A percentile compares a stretch with the other conserved stretches of the same genome.
Conservation (phyloP, 2,113 vertebrate species). For the Todiramphus chloris region DNA sequence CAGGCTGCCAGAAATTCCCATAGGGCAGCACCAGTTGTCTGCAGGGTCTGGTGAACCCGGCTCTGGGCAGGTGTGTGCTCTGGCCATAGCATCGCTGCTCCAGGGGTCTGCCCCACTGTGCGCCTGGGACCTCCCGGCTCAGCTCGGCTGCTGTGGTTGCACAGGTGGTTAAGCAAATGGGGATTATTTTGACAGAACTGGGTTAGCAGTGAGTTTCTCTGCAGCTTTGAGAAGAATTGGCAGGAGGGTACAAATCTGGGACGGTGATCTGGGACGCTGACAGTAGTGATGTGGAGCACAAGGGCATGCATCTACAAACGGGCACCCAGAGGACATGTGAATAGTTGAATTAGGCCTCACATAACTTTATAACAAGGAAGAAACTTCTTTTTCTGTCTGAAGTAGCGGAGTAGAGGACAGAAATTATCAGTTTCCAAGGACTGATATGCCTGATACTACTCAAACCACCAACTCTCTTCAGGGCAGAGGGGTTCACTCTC, state of each 20-base stretch:
- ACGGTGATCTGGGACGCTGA: not conserved
- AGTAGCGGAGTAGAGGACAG: not conserved
- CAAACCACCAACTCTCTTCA: not conserved
- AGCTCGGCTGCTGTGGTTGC: accelerated
- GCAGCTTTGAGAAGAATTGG: not conserved
- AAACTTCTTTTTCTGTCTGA: not conserved
- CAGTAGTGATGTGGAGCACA: not conserved
- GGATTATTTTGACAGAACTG: accelerated
- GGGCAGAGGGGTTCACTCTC: not conserved
- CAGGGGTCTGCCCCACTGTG: accelerated
- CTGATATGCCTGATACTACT: not conserved
- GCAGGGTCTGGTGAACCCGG: not conserved
- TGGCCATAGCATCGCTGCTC: accelerated
- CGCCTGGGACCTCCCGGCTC: accelerated
- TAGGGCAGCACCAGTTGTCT: not conserved
- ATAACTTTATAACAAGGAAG: not conserved
- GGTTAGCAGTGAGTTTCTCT: not conserved
- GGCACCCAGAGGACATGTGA: not conserved
- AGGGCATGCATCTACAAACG: accelerated
- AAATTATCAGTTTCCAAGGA: not conserved
- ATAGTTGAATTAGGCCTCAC: not conserved
- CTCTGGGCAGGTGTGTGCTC: not conserved
- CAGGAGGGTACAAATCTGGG: slow-evolving; percentile 8
- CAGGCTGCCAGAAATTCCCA: accelerated
- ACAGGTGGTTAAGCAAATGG: accelerated